phyloP scores from a whole-genome alignment of 2,888 invertebrate species.

The Xylota sylvarum region DNA sequence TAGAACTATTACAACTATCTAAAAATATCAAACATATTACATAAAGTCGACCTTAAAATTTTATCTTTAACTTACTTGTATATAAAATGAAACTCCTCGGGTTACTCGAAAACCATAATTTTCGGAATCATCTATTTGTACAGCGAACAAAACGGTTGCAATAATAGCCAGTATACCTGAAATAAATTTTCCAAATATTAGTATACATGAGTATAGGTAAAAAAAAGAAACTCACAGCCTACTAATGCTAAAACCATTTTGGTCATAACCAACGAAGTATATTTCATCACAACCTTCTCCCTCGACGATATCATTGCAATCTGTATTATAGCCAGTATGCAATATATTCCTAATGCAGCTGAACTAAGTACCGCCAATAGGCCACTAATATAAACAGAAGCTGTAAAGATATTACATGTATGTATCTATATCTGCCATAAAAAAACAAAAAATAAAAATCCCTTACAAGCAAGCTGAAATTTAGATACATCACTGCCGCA shows the following conservation, averaged over 20 bases:
- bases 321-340: conserved; percentile 92
- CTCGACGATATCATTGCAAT: conserved; percentile 94
- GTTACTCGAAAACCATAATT: conserved; percentile 90
- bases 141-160: conserved; percentile 92
- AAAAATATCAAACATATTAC: conserved; percentile 81
- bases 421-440: background rate
- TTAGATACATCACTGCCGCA: conserved; percentile 92
- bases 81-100: conserved; percentile 94
- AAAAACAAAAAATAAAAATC: background rate
- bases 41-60: background rate
- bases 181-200: conserved; percentile 14
- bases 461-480: conserved; percentile 91
- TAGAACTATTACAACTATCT: conserved; percentile 92
- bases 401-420: conserved; percentile 85
- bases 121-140: conserved; percentile 92
- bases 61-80: conserved; percentile 88
- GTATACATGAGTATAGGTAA: background rate
- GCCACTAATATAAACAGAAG: conserved; percentile 93
- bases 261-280: conserved; percentile 90
- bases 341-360: conserved; percentile 90
- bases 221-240: conserved; percentile 88
- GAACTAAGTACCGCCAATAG: conserved; percentile 92
- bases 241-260: conserved; percentile 92
- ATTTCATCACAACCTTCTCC: conserved; percentile 92
- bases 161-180: conserved; percentile 92